Conservation (phyloP, 1,140 invertebrate species). For the Trichonephila clavata region DNA sequence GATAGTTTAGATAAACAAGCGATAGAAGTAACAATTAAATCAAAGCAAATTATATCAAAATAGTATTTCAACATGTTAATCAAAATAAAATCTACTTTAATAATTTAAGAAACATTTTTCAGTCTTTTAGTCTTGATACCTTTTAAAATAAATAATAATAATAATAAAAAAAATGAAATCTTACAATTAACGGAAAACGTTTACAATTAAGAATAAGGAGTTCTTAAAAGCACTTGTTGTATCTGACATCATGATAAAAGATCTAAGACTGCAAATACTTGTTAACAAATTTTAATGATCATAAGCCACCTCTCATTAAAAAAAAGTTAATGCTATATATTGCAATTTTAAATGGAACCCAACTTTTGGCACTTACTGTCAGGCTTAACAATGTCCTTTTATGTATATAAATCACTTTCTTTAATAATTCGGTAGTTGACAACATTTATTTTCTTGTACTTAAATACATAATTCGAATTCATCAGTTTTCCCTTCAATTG, state of each 20-base stretch:
- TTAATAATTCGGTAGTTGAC: constrained; percentile 73
- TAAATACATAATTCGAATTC: constrained; percentile 53
- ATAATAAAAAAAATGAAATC: neutral
- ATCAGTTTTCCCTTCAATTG: constrained; percentile 29
- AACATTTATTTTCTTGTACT: constrained; percentile 64
- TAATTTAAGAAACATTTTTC: neutral
- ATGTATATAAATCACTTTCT: constrained; percentile 47
- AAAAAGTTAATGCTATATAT: constrained; percentile 21
- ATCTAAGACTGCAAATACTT: constrained; percentile 21
- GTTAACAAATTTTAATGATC: constrained; percentile 18
- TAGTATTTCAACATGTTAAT: neutral
- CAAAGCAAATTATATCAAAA: neutral
- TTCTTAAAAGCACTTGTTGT: constrained; percentile 44
- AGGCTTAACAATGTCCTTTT: constrained; percentile 58
- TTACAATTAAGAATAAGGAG: neutral
- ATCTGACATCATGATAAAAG: constrained; percentile 14
- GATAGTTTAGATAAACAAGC: neutral
- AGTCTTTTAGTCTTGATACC: neutral
- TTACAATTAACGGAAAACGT: neutral
- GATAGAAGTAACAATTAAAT: neutral
- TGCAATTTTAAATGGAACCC: constrained; percentile 60
- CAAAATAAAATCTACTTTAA: neutral
- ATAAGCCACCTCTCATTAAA: neutral
- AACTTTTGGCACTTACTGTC: constrained; percentile 74
- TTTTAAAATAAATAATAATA: neutral